Base-by-base conservation (phyloP, 2,888 invertebrate species). In the Melanophora roralis region DNA sequence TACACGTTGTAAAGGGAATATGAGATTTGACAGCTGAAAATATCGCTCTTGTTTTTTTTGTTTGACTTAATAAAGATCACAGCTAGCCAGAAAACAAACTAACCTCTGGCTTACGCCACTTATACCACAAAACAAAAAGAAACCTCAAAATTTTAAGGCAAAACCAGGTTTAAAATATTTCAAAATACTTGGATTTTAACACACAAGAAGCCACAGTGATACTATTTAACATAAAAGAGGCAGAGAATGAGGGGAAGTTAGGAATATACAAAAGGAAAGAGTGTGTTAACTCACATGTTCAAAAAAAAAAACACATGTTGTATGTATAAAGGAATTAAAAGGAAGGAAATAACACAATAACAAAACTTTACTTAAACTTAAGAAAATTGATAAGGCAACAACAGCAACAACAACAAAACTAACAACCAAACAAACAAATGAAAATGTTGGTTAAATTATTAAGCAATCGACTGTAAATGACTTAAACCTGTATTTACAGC, bases 141-240 rank as follows among this genome's bases (percentile, higher is more conserved):
- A 78, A 53, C 36, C 57, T 40, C 16, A 59, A 43, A 19, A 23
- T 45, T 57, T 55, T 12, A 1, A 19, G 7, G 1, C 49, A 16
- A 78, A 78, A 78, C 68, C 78, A 11, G 62, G 72, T 78, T 78
- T 73, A 14, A 55, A 68, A 67, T 60, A 68, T 78, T 78, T 73
- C 78, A 55, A 78, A 78, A 78, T 78, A 78, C 62, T 53, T 73
- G 62, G 60, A 69, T 74, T 78, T 73, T 59, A 51, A 43, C 21
- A 40, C 21, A 40, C 57, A 73, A 49, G 43, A 62, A 36, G 19
- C 27, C 19, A 60, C 27, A 59, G 23, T 40, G 9, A 36, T 11
- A 51, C 4, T 14, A 27, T 7, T 2, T n/a, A 32, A 36, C 43
- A 62, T 55, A 38, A 47, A 38, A 16, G 14, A 36, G n/a, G 21